Evolutionary conservation across 2,888 invertebrate genomes (phyloP).

Genomic region (Myopa testacea): DNA sequence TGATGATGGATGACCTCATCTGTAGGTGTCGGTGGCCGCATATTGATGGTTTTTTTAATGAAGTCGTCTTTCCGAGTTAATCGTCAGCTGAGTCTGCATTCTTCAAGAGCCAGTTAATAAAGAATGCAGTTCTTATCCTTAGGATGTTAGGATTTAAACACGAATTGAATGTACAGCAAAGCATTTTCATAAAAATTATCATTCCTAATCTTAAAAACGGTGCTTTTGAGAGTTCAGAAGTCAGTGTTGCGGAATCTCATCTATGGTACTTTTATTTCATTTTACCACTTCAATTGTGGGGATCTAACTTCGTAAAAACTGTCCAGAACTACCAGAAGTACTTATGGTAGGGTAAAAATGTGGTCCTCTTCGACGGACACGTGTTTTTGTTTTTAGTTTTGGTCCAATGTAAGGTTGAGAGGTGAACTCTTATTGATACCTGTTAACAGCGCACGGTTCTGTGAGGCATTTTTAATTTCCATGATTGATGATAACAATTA

Average conservation of each 20-base stretch:
- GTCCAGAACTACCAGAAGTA: no score
- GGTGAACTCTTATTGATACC: conserved; percentile 22
- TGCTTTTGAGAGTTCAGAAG: no score
- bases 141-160: neutral
- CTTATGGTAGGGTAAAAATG: neutral
- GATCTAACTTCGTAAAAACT: no score
- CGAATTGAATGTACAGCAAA: no score
- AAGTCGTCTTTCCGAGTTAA: conserved; percentile 36
- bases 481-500: conserved; percentile 65
- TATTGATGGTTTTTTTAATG: conserved; percentile 42
- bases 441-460: neutral
- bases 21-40: conserved; percentile 59
- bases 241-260: no score
- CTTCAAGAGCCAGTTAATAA: neutral
- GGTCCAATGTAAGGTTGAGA: neutral
- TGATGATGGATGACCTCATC: conserved; percentile 66
- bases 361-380: neutral
- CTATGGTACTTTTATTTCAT: no score
- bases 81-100: conserved; percentile 17
- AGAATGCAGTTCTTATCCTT: neutral
- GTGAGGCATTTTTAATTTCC: conserved; percentile 16
- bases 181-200: no score
- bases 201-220: no score
- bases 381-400: neutral
- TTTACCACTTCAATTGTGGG: no score